Evolutionary conservation across 2,888 invertebrate genomes (phyloP).

Genomic region (Torymus texanus): DNA sequence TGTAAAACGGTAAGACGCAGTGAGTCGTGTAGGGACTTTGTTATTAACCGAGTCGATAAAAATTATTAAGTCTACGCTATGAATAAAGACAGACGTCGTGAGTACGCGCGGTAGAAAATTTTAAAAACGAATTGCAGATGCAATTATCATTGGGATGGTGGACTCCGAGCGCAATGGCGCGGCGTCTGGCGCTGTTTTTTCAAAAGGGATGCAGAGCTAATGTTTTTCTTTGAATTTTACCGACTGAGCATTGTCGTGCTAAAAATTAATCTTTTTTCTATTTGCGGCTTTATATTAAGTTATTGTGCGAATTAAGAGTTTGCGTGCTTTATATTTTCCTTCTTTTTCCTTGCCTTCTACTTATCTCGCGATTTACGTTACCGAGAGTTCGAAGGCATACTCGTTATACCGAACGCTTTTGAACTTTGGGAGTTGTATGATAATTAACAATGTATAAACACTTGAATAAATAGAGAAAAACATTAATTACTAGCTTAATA

Average conservation of each 20-base stretch:
- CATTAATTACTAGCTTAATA: conserved; percentile 51
- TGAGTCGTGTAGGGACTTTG: conserved; percentile 34
- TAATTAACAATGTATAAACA: conserved; percentile 51
- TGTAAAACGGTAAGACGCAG: conserved; percentile 24
- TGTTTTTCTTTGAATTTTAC: conserved; percentile 43
- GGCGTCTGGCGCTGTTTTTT: conserved; percentile 27
- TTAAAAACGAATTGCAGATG: conserved; percentile 13
- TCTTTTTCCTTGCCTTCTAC: not conserved
- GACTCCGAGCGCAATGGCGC: not conserved
- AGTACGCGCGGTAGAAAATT: conserved; percentile 14
- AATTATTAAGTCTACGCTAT: conserved; percentile 26
- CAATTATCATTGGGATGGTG: not conserved
- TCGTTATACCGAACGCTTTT: not conserved
- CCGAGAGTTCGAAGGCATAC: conserved; percentile 16
- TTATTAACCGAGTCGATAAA: conserved; percentile 30
- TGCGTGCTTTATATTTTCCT: conserved; percentile 35
- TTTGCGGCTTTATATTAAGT: conserved; percentile 49
- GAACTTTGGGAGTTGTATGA: conserved; percentile 37
- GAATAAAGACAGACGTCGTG: conserved; percentile 15
- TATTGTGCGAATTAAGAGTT: conserved; percentile 39
- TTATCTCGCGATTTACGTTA: conserved; percentile 38
- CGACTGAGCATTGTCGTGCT: conserved; percentile 50
- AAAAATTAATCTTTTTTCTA: conserved; percentile 56
- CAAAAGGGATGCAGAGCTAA: conserved; percentile 48
- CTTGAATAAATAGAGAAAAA: conserved; percentile 52